Evolutionary conservation across 2,797 vertebrate genomes (phyloP).

Genomic region (Gymnothorax javanicus): DNA sequence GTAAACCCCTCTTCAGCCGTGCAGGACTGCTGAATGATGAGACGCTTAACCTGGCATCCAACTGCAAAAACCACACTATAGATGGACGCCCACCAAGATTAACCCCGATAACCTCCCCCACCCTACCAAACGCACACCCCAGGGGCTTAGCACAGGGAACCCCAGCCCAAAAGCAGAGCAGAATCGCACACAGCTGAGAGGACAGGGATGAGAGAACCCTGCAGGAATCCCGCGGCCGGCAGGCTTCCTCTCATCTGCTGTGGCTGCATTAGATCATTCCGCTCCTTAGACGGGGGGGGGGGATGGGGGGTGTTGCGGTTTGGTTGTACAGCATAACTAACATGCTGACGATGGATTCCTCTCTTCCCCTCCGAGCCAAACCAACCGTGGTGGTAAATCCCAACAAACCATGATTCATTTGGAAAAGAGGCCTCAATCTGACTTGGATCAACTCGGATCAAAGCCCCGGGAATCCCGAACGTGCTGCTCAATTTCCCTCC

Average conservation of each 20-base stretch:
- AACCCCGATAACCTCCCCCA: not conserved
- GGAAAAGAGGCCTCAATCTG: constrained; percentile 16
- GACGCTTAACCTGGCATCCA: not conserved
- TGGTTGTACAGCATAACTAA: constrained; percentile 29
- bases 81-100: not conserved
- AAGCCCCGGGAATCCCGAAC: not conserved
- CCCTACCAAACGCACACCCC: not conserved
- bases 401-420: constrained; percentile 25
- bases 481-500: not conserved
- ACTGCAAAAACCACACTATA: not conserved
- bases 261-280: not conserved
- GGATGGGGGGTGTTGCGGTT: constrained; percentile 25
- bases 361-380: not conserved
- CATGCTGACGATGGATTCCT: constrained; percentile 31
- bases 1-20: not conserved
- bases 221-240: constrained; percentile 18
- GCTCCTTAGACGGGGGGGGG: not conserved
- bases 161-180: constrained; percentile 38
- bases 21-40: not conserved
- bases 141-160: not conserved
- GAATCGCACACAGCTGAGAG: constrained; percentile 56
- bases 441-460: constrained; percentile 1
- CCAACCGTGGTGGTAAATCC: constrained; percentile 16
- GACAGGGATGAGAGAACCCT: constrained; percentile 41
- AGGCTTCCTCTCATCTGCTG: constrained; percentile 17